Evolutionary conservation across 2,113 vertebrate species (phyloP).

Genomic region (Eidolon helvum): DNA sequence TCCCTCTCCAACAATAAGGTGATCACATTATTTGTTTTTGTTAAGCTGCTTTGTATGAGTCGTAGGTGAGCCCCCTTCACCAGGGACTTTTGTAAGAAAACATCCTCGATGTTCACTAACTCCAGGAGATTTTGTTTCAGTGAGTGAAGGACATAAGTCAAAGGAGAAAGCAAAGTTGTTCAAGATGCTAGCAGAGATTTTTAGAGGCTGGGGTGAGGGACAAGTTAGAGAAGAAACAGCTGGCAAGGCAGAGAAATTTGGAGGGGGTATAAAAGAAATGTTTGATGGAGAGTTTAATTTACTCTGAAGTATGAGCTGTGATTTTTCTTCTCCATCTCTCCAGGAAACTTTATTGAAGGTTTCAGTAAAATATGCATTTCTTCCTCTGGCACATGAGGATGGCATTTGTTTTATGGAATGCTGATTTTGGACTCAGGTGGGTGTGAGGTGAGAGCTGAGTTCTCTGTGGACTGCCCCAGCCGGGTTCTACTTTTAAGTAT

Average conservation of each 20-base stretch:
- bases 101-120: not conserved
- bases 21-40: not conserved
- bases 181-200: not conserved
- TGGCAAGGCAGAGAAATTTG: not conserved
- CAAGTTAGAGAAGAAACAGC: not conserved
- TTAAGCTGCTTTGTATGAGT: not conserved
- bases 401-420: not conserved
- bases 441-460: not conserved
- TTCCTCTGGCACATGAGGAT: not conserved
- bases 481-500: constrained; percentile 18
- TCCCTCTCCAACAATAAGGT: not conserved
- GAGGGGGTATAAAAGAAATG: not conserved
- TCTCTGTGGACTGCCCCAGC: not conserved
- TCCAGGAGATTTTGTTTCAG: not conserved
- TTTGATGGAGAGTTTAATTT: not conserved
- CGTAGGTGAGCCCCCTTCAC: not conserved
- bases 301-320: not conserved
- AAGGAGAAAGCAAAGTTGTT: not conserved
- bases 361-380: not conserved
- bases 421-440: not conserved
- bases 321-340: not conserved
- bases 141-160: not conserved
- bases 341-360: not conserved
- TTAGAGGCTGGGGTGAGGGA: not conserved
- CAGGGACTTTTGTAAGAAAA: not conserved